These are phyloP conservation scores for Neolamprologus sp. DNA, from an alignment of 2,113 vertebrate species.

Conservation along the genomic window DNA sequence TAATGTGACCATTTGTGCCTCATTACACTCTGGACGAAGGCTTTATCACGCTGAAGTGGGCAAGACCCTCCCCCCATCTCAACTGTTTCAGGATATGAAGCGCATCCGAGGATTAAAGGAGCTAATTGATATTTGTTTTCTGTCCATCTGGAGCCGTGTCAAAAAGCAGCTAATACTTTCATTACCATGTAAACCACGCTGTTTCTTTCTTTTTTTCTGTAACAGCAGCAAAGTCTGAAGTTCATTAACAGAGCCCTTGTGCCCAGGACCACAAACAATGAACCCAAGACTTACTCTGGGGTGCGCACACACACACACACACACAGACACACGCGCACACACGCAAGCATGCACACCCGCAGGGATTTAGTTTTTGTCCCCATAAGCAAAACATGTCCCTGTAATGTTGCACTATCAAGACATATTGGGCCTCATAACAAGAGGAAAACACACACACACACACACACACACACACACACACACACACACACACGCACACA, in stretches of 20 bases:
- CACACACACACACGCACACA: not conserved
- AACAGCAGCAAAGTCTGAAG: constrained; percentile 11
- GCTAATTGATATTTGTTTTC: constrained; percentile 44
- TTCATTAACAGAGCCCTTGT: constrained; percentile 26
- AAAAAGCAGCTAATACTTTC: constrained; percentile 15
- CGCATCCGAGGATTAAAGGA: constrained; percentile 19
- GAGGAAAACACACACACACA: not conserved
- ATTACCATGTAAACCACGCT: constrained; percentile 45
- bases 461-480: not conserved
- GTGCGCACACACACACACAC: not conserved
- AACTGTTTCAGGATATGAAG: not conserved
- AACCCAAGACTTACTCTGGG: not conserved
- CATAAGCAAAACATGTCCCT: not conserved
- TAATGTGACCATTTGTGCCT: not conserved
- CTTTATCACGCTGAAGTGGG: not conserved
- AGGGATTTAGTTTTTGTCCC: not conserved
- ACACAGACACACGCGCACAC: not conserved
- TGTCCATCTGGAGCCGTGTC: constrained; percentile 17
- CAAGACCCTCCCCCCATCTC: not conserved
- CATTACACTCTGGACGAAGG: constrained; percentile 6
- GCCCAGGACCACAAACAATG: not conserved
- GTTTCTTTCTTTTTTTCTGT: constrained; percentile 16
- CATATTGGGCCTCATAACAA: not conserved
- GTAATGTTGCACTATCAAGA: not conserved
- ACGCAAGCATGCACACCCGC: too few species aligned